Evolutionary conservation across 1,140 invertebrate species (phyloP), one percentile per base, ranked within the genome.

Genomic region (Muscidifurax raptorellus): DNA sequence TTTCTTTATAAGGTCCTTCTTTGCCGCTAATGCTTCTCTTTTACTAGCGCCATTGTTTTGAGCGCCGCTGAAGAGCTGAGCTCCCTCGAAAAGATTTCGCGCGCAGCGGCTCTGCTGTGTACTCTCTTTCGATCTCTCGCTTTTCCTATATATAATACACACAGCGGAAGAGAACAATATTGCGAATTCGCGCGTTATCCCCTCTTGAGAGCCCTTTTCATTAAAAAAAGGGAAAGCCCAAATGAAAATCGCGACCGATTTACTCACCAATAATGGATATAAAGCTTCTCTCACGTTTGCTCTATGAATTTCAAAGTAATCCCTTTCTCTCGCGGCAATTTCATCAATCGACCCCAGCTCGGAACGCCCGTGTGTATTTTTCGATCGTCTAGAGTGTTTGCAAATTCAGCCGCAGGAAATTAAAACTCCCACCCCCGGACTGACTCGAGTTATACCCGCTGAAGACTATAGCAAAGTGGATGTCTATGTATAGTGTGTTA

Each of bases 171-270:
- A 12, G 18, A 59, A 59, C 18, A 59, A 59, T 59, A 59, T 59
- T 59, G 52, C 52, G 52, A 59, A 36, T 79, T 79, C 22, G 6
- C 30, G n/a, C 25, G n/a, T 36, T 67, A 59, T 59, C 52, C 22
- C 18, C 52, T 79, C 28, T 40, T 79, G 40, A 32, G 9, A 67
- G 12, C 12, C 12, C 67, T 25, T 67, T 59, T 59, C 18, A 59
- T 22, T 59, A 2, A n/a, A n/a, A n/a, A n/a, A n/a, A n/a, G 52
- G 6, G 47, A 22, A 22, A 72, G 32, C 27, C 80, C 66, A 84
- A 88, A 89, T 89, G 89, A 85, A 87, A 89, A 88, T 88, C 87
- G 79, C 83, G 44, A 66, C 72, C 88, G 88, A 89, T 89, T 89
- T 88, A 89, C 88, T 77, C n/a, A n/a, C 86, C 86, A 87, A 89